Conservation (phyloP, 1,140 invertebrate species). For the Cataglyphis hispanica region DNA sequence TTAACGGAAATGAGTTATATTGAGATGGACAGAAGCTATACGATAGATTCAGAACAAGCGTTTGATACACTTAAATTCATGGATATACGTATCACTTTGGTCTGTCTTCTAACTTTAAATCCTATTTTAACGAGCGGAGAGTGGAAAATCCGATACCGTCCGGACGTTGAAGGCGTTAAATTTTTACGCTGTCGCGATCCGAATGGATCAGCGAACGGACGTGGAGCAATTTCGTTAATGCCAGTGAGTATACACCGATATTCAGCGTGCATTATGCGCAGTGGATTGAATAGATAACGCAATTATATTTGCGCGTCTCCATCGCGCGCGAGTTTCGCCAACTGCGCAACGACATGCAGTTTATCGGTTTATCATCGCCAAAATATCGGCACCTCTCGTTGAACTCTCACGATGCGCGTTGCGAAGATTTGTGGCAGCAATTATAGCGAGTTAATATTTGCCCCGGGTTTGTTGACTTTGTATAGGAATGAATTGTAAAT, state of each 20-base stretch:
- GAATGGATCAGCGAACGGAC: slow-evolving; percentile 70
- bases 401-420: slow-evolving; percentile 3
- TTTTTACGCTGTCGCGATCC: slow-evolving; percentile 63
- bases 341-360: slow-evolving; percentile 34
- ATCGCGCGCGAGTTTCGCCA: slow-evolving; percentile 46
- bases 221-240: slow-evolving; percentile 74
- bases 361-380: slow-evolving; percentile 58
- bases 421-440: not conserved
- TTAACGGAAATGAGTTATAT: not conserved
- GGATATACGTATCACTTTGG: not conserved
- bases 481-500: not conserved
- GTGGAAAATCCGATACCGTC: slow-evolving; percentile 43
- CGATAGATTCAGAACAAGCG: not conserved
- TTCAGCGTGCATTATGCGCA: slow-evolving; percentile 74
- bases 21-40: not conserved
- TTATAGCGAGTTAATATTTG: slow-evolving; percentile 41
- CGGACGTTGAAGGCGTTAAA: slow-evolving; percentile 47
- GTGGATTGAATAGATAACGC: slow-evolving; percentile 67
- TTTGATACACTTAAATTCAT: not conserved
- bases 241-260: slow-evolving; percentile 67
- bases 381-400: slow-evolving; percentile 46
- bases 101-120: slow-evolving; percentile 11
- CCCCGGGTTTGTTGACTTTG: not conserved
- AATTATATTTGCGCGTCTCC: slow-evolving; percentile 75
- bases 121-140: slow-evolving; percentile 50